Percentiles rank a stretch among this genome's conserved stretches.
Evolutionary conservation across 2,888 invertebrate genomes (phyloP).

Genomic region (Lutraria lutraria): DNA sequence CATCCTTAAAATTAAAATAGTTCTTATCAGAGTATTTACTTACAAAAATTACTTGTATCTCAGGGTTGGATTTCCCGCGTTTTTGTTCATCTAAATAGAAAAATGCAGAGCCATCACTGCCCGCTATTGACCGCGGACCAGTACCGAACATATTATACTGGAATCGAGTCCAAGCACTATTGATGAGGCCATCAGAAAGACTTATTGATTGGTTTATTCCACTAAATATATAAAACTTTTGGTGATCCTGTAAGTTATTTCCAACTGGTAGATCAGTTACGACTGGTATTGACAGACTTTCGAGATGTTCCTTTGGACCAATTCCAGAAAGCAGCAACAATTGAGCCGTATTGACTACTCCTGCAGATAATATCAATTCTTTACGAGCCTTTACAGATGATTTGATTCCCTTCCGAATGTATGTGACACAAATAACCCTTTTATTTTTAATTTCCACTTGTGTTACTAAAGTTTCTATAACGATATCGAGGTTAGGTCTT

Average conservation of each 20-base stretch:
- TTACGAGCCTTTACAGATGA: conserved; percentile 27
- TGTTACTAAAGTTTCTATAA: too few species aligned
- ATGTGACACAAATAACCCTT: background rate
- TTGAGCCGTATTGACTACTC: conserved; percentile 33
- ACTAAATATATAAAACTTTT: conserved; percentile 27
- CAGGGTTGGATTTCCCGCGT: conserved; percentile 23
- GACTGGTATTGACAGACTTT: conserved; percentile 26
- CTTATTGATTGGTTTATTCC: conserved; percentile 32
- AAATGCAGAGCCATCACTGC: conserved; percentile 42
- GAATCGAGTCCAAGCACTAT: conserved; percentile 26
- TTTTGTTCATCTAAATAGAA: conserved; percentile 30
- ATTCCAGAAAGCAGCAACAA: conserved; percentile 32
- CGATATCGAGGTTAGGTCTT: too few species aligned
- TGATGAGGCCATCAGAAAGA: background rate
- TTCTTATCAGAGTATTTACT: conserved; percentile 13
- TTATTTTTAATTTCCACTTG: conserved; percentile 27
- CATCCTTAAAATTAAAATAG: too few species aligned
- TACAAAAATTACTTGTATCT: conserved; percentile 37
- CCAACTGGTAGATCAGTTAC: conserved; percentile 31
- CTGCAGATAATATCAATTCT: conserved; percentile 35
- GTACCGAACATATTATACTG: conserved; percentile 42
- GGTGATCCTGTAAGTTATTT: conserved; percentile 37
- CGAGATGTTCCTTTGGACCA: conserved; percentile 28
- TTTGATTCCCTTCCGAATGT: conserved; percentile 27
- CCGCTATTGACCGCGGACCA: conserved; percentile 40